Evolutionary conservation across 2,888 invertebrate species (phyloP), one percentile per base, ranked within the genome.

Genomic region (Dolomedes plantarius): DNA sequence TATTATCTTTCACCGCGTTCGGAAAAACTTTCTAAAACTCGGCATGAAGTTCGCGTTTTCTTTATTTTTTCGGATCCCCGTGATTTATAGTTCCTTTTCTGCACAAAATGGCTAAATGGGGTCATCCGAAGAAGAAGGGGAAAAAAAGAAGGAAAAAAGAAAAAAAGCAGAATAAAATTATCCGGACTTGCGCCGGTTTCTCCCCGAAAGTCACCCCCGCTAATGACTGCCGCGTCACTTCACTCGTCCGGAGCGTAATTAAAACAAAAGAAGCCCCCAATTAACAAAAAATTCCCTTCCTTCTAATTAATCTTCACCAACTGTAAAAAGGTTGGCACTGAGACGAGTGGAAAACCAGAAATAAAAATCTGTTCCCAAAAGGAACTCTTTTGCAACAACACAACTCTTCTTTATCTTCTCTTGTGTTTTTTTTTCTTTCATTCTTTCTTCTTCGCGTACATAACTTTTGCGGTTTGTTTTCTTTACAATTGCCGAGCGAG

Each of bases 161-260:
- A 31, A 28, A 16, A 65, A 65, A 11, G 29, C 5, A 65, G 13
- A 1, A 65, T 11, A 65, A 65, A 31, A 13, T 29, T 1, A 3
- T 6, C 13, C 16, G 31, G 29, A 65, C 31, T 7, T 56, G 23
- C 5, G 2, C 56, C 56, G 23, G 23, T 56, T 23, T 23, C 1
- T 46, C 16, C 41, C 1, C 5, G 6, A 16, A 11, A 3, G 19
- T 1, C 23, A 77, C 46, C 73, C 56, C 46, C 39, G 50, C 64
- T 85, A 85, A 85, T 78, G 83, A 85, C 77, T 78, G 67, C 67
- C 72, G 73, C 83, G 77, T 85, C 83, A 85, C 83, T 82, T 76
- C 41, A 65, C 82, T 76, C 71, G 82, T 77, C 72, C 67, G 76
- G 23, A 23, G 71, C 36, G 72, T 85, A 85, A 85, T 85, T 85